Percentiles rank a stretch among this genome's conserved stretches.
Evolutionary conservation across 2,113 vertebrate species (phyloP).

Genomic region (Mormyrus iriodes): DNA sequence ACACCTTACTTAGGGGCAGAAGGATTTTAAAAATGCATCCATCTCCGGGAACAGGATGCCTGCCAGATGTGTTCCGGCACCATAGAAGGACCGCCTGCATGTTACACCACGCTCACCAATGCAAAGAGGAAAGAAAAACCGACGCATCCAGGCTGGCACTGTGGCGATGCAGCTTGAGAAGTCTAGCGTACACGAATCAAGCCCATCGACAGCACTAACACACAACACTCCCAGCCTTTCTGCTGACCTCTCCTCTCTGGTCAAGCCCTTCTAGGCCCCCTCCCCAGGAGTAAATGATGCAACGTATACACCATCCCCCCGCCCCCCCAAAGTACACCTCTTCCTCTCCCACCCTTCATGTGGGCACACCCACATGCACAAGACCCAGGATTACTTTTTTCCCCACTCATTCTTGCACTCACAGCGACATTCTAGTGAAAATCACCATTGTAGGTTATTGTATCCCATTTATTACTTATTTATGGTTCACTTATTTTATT

Average conservation of each 20-base stretch:
- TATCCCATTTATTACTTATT: not conserved
- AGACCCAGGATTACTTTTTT: not conserved
- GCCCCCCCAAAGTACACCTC: not conserved
- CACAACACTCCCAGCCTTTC: not conserved
- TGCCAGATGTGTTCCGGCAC: not conserved
- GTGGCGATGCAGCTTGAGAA: not conserved
- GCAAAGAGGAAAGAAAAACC: not conserved
- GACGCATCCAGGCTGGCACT: not conserved
- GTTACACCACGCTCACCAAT: not conserved
- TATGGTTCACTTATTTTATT: not conserved
- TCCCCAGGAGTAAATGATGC: not conserved
- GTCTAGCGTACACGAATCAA: not conserved
- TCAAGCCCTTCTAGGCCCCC: not conserved
- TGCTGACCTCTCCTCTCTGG: not conserved
- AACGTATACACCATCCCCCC: slow-evolving; percentile 17
- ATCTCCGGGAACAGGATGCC: not conserved
- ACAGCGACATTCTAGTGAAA: not conserved
- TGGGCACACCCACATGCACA: not conserved
- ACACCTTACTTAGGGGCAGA: not conserved
- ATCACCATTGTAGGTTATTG: not conserved
- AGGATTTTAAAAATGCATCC: not conserved
- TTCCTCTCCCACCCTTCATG: not conserved
- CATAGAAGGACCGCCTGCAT: not conserved
- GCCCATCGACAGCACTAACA: not conserved
- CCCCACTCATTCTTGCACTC: no score